Evolutionary conservation across 2,113 vertebrate species (phyloP).

Genomic region (Puntigrus tetrazona): DNA sequence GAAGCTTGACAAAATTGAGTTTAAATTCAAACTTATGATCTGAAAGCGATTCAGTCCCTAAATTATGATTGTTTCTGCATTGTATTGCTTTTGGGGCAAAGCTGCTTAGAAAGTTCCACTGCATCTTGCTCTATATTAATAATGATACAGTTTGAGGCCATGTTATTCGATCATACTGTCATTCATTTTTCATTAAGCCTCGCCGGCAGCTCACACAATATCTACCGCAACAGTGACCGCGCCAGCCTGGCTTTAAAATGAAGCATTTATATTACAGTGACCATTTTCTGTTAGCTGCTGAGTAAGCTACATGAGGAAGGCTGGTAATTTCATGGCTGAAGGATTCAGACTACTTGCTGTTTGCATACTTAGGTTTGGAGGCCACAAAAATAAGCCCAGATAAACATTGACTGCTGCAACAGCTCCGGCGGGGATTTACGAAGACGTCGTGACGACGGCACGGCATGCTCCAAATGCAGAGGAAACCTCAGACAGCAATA

Average conservation of each 20-base stretch:
- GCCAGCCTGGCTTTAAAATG: slow-evolving; percentile 40
- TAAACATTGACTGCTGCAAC: slow-evolving; percentile 32
- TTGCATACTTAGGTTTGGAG: slow-evolving; percentile 61
- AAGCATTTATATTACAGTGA: slow-evolving; percentile 40
- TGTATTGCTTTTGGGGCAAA: neutral
- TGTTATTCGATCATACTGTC: slow-evolving; percentile 32
- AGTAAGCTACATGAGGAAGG: slow-evolving; percentile 65
- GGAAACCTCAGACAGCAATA: slow-evolving; percentile 20
- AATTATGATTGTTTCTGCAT: neutral
- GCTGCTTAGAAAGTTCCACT: neutral
- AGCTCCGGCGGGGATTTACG: slow-evolving; percentile 12
- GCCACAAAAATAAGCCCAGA: slow-evolving; percentile 54
- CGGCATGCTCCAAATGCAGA: neutral
- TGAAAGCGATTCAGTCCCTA: neutral
- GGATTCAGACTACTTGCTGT: slow-evolving; percentile 63
- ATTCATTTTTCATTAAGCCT: slow-evolving; percentile 34
- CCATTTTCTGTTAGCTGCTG: slow-evolving; percentile 63
- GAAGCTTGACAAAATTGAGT: neutral
- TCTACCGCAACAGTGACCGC: slow-evolving; percentile 38
- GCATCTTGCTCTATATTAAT: slow-evolving; percentile 30
- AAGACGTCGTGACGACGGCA: neutral
- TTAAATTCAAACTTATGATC: neutral
- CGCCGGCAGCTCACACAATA: slow-evolving; percentile 14
- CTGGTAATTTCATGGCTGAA: slow-evolving; percentile 74
- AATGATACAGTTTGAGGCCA: slow-evolving; percentile 28